Evolutionary conservation across 2,113 vertebrate species (phyloP).

Genomic region (Oenanthe melanoleuca): DNA sequence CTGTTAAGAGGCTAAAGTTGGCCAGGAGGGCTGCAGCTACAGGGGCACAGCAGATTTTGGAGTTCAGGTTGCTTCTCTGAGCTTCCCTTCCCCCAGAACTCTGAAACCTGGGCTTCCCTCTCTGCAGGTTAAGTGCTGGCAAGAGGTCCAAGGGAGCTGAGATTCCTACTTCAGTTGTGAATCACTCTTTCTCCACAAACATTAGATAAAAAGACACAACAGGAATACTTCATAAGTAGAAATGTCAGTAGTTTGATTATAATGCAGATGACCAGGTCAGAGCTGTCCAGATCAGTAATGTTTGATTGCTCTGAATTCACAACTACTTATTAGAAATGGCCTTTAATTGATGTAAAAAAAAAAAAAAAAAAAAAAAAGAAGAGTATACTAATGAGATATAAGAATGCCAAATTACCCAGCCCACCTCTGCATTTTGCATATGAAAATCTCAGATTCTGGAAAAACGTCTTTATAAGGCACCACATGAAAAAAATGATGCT

Average conservation of each 20-base stretch:
- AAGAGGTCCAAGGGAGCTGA: background rate
- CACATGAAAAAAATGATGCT: accelerated
- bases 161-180: background rate
- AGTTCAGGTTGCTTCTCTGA: background rate
- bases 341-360: background rate
- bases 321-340: background rate
- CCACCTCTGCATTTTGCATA: background rate
- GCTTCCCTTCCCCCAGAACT: background rate
- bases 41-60: background rate
- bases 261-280: background rate
- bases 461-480: background rate
- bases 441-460: background rate
- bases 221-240: background rate
- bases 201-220: background rate
- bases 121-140: background rate
- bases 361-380: background rate
- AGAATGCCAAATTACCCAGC: background rate
- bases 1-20: background rate
- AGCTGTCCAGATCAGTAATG: background rate
- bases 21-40: background rate
- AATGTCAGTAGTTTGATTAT: background rate
- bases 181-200: background rate
- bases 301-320: background rate
- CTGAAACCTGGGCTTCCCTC: background rate
- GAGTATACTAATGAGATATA: background rate